phyloP scores from a whole-genome alignment of 2,888 invertebrate genomes.

The Pheosia tremula region DNA sequence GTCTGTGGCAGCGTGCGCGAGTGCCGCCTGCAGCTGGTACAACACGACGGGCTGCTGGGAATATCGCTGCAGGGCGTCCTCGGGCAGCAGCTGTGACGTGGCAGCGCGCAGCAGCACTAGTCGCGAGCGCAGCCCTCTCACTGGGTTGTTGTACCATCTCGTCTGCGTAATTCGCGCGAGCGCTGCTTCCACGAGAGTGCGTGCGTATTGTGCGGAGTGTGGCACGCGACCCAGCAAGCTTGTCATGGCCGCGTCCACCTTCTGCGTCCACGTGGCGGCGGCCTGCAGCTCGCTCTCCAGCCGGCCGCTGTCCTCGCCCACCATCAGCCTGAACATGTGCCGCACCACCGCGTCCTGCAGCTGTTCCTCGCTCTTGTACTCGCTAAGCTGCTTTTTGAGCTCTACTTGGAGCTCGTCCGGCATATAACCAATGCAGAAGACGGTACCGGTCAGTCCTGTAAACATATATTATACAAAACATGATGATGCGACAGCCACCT shows the following conservation, averaged over 20 bases:
- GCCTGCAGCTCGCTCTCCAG: not conserved
- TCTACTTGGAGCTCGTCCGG: conserved; percentile 16
- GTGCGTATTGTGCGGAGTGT: conserved; percentile 54
- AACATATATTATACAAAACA: too few species aligned
- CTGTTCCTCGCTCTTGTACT: conserved; percentile 13
- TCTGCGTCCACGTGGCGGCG: conserved; percentile 22
- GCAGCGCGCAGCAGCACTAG: too few species aligned
- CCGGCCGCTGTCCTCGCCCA: conserved; percentile 7
- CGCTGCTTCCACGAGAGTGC: conserved; percentile 47
- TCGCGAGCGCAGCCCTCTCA: conserved; percentile 41
- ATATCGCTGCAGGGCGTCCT: conserved; percentile 34
- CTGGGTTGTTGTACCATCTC: conserved; percentile 25
- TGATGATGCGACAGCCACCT: too few species aligned
- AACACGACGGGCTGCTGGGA: conserved; percentile 40
- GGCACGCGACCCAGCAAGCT: conserved; percentile 42
- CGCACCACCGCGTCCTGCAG: conserved; percentile 19
- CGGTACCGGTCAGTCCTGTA: conserved; percentile 22
- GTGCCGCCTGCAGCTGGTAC: conserved; percentile 41
- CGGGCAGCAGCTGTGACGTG: too few species aligned
- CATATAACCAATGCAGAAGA: conserved; percentile 36
- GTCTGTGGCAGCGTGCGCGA: conserved; percentile 39
- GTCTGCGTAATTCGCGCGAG: conserved; percentile 41
- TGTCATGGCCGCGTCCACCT: conserved; percentile 33
- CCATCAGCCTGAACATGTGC: conserved; percentile 21
- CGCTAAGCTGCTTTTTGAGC: conserved; percentile 12